These are phyloP conservation scores for Tenualosa thibaudeaui DNA, from an alignment of 2,797 vertebrate genomes.

Conservation along the genomic window DNA sequence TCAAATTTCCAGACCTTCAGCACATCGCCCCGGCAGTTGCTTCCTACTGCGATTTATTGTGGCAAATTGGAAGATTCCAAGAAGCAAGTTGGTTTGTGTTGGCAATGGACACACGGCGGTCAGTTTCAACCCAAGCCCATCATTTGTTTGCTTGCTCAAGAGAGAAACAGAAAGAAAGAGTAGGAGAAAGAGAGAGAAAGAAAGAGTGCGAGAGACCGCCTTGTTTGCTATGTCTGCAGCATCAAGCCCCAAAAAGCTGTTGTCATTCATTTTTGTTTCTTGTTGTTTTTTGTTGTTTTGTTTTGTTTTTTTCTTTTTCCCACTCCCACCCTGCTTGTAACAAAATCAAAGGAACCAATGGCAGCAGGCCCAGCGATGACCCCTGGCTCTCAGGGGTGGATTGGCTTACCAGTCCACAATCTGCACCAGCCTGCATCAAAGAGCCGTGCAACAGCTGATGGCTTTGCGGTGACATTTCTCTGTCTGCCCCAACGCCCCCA, in stretches of 20 bases:
- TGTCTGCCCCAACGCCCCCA: constrained; percentile 47
- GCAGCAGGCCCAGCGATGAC: constrained; percentile 57
- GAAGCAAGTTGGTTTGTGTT: constrained; percentile 64
- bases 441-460: constrained; percentile 53
- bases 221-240: constrained; percentile 21
- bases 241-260: constrained; percentile 36
- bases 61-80: constrained; percentile 67
- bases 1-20: constrained; percentile 70
- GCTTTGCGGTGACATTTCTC: constrained; percentile 56
- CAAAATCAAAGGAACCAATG: constrained; percentile 55
- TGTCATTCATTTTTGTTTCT: constrained; percentile 15
- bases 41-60: constrained; percentile 71
- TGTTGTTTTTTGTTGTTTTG: no score
- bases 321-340: constrained; percentile 41
- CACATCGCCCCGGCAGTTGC: constrained; percentile 64
- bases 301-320: constrained; percentile 18
- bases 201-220: not conserved
- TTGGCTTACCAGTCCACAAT: constrained; percentile 63
- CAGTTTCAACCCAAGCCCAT: constrained; percentile 34
- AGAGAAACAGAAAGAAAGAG: not conserved
- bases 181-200: not conserved
- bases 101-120: constrained; percentile 46
- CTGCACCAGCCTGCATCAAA: constrained; percentile 61
- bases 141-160: not conserved
- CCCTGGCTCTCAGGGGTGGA: constrained; percentile 57